Base-by-base conservation (phyloP, 2,797 vertebrate species). In the Epinephelus malabaricus region DNA sequence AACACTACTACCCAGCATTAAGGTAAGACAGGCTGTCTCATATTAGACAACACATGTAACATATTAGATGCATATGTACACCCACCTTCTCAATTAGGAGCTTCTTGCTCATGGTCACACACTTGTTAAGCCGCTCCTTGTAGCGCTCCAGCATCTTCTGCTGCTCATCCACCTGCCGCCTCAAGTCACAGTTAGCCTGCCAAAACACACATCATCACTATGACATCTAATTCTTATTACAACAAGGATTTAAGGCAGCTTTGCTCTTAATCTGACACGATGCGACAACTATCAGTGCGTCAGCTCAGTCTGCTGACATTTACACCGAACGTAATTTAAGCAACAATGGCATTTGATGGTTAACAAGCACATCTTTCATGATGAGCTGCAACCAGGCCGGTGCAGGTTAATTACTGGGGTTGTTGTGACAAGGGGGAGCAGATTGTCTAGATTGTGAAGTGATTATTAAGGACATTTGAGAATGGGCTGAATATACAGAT, bases 101-200 rank as follows among this genome's bases (percentile, higher is more conserved):
- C 89, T 99, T 99, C 95, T 99, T 99, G 95, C 97, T 99, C 97
- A 99, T 99, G 0, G 97, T 98, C 89, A 98, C 98, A 93, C 98
- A 99, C 94, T 98, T 97, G 94, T 98, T 98, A 83, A 99, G 96
- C 65, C 97, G 95, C 89, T 99, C 98, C 90, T 99, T 99, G 94
- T 97, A 99, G 82, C 97, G 97, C 89, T 99, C 98, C 85, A 99
- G 94, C 97, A 99, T 97, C 93, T 97, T 98, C 79, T 99, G 98
- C 89, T 99, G 98, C 87, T 99, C 98, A 4, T 99, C 98, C 62
- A 99, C 97, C 93, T 99, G 98, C 69, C 97, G 95, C 82, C 98
- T 96, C 90, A 99, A 95, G 92, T 99, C 98, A 87, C 98, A 99
- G 93, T 99, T 99, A 49, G 97, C 97, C 98, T 99, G 90, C 69